phyloP scores from a whole-genome alignment of 2,888 invertebrate species.

The Frankliniella intonsa region DNA sequence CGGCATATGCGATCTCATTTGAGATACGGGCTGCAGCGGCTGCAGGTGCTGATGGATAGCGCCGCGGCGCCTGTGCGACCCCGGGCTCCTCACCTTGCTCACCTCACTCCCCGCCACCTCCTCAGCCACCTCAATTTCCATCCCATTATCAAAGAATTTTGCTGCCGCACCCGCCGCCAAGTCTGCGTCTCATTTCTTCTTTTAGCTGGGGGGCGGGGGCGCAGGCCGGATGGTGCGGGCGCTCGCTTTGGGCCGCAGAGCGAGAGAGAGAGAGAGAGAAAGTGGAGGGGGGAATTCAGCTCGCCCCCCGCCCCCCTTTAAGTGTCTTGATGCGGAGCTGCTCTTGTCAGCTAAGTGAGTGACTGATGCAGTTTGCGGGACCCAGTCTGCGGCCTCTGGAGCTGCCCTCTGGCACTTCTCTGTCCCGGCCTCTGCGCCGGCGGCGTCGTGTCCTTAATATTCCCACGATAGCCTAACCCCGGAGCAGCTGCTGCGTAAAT shows the following conservation, averaged over 20 bases:
- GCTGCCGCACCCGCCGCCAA: background rate
- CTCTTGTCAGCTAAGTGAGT: background rate
- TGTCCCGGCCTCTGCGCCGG: background rate
- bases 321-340: background rate
- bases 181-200: background rate
- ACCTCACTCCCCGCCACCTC: no score
- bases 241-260: background rate
- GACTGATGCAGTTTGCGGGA: constrained; percentile 6
- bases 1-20: no score
- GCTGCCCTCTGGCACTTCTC: background rate
- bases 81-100: no score
- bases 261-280: no score
- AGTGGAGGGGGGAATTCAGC: no score
- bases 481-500: background rate
- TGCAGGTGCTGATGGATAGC: no score
- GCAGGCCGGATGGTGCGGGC: no score
- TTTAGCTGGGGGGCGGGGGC: background rate
- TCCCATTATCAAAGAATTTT: constrained; percentile 11
- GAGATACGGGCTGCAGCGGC: no score
- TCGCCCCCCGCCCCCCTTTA: no score
- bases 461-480: background rate
- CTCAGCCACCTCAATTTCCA: constrained; percentile 12
- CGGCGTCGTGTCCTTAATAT: no score
- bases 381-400: background rate
- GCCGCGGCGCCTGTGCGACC: no score